A percentile compares a stretch with the other conserved stretches of the same genome.
These are phyloP conservation scores for Lithophane socia DNA, from an alignment of 2,888 invertebrate species.

Conservation along the genomic window DNA sequence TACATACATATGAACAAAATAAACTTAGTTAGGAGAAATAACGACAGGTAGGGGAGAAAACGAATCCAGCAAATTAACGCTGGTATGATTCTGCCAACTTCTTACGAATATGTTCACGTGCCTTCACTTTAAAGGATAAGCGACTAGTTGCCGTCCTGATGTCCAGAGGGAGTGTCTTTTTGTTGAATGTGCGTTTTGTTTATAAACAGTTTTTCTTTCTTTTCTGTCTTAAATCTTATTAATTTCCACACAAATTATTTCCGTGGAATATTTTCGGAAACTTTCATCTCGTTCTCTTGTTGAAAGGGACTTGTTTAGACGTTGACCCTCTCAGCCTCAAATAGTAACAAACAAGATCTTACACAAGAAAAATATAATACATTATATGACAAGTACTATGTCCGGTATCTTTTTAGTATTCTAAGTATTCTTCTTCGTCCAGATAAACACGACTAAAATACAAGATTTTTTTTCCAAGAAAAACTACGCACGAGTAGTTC, in stretches of 20 bases:
- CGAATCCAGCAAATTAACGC: no score
- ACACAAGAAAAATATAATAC: background rate
- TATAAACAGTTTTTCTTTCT: no score
- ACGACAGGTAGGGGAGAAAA: no score
- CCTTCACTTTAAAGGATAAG: no score
- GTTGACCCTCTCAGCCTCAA: slow-evolving; percentile 20
- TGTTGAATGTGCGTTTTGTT: no score
- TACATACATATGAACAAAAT: no score
- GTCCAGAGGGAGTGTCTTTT: no score
- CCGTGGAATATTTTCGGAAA: slow-evolving; percentile 15
- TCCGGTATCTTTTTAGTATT: slow-evolving; percentile 19
- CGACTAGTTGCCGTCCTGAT: no score
- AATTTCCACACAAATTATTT: slow-evolving; percentile 27
- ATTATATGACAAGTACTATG: background rate
- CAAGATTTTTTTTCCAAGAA: background rate
- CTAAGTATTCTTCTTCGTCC: slow-evolving; percentile 1
- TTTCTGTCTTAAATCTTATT: slow-evolving; percentile 9
- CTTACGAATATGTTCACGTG: no score
- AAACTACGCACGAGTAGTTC: slow-evolving; percentile 5
- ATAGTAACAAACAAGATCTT: slow-evolving; percentile 23
- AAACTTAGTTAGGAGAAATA: no score
- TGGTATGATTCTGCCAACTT: no score
- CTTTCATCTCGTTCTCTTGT: slow-evolving; percentile 32
- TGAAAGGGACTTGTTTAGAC: slow-evolving; percentile 26
- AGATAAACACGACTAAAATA: background rate